phyloP scores from a whole-genome alignment of 1,140 invertebrate genomes.

The Papilio aristodemus region DNA sequence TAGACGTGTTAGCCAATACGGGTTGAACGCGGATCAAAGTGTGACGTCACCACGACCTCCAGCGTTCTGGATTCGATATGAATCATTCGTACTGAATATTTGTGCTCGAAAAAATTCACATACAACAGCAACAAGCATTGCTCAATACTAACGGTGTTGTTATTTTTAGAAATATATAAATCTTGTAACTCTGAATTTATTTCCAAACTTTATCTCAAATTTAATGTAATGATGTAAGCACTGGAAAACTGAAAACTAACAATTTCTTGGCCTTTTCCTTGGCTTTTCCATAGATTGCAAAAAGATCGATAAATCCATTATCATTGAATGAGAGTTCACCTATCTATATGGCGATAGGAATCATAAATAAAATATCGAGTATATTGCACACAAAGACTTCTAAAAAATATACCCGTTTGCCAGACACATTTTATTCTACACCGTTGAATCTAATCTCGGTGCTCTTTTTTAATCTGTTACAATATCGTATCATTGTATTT shows the following conservation, averaged over 20 bases:
- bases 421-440: too few species aligned
- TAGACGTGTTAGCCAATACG: constrained; percentile 28
- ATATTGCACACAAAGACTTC: too few species aligned
- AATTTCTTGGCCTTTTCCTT: too few species aligned
- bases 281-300: too few species aligned
- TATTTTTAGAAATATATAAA: neutral
- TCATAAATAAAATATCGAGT: too few species aligned
- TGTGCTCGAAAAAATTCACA: neutral
- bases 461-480: too few species aligned
- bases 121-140: neutral
- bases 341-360: too few species aligned
- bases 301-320: too few species aligned
- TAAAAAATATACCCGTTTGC: too few species aligned
- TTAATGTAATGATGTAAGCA: neutral
- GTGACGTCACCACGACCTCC: constrained; percentile 24
- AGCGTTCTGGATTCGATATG: constrained; percentile 14
- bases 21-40: constrained; percentile 4
- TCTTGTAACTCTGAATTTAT: neutral
- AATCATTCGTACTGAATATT: constrained; percentile 12
- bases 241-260: neutral
- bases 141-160: neutral
- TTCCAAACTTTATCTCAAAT: neutral
- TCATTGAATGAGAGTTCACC: too few species aligned
- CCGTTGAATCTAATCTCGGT: too few species aligned
- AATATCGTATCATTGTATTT: too few species aligned